These are phyloP conservation scores for Therioaphis trifolii DNA, from an alignment of 2,888 invertebrate species.

Conservation along the genomic window DNA sequence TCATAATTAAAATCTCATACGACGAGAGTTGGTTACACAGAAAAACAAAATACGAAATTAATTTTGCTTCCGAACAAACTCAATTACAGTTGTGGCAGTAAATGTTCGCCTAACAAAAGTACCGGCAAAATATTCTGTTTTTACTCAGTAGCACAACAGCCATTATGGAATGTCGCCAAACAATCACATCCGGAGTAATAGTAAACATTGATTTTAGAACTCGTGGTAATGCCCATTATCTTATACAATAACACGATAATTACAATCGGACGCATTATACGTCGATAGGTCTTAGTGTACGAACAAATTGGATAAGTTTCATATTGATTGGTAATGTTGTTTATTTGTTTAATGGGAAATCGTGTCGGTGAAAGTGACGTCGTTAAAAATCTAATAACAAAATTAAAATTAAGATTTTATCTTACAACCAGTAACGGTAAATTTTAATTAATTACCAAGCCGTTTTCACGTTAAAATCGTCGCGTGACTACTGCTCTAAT, in stretches of 20 bases:
- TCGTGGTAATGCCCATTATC: not conserved
- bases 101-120: not conserved
- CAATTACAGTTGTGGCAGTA: not conserved
- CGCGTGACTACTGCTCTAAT: too few relatives aligned
- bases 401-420: not conserved
- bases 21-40: not conserved
- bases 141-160: not conserved
- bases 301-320: too few relatives aligned
- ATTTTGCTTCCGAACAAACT: slow-evolving; percentile 14
- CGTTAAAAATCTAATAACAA: not conserved
- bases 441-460: not conserved
- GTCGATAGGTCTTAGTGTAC: too few relatives aligned
- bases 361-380: too few relatives aligned
- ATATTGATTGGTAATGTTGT: too few relatives aligned
- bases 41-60: slow-evolving; percentile 23
- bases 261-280: too few relatives aligned
- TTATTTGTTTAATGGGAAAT: too few relatives aligned
- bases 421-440: not conserved
- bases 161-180: slow-evolving; percentile 8
- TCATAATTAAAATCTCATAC: slow-evolving; percentile 23
- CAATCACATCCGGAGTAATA: not conserved
- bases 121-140: not conserved
- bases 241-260: not conserved
- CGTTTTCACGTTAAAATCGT: not conserved
- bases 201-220: slow-evolving; percentile 6